phyloP scores from a whole-genome alignment of 2,888 invertebrate species.

The Rhagonycha fulva region DNA sequence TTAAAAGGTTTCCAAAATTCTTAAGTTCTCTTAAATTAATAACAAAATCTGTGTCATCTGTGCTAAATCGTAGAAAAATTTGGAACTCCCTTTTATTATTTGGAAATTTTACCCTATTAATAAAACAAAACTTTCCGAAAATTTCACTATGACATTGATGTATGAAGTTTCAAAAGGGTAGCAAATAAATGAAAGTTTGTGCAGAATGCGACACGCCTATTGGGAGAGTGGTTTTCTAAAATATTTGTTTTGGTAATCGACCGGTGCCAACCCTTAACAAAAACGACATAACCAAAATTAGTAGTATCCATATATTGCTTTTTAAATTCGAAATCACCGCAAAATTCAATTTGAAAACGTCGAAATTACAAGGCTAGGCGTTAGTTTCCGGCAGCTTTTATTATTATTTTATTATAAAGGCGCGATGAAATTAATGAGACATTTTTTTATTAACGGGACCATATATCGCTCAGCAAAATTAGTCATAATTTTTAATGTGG shows the following conservation, averaged over 20 bases:
- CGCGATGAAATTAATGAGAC: constrained; percentile 38
- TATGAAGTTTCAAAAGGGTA: constrained; percentile 30
- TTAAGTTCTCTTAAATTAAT: constrained; percentile 9
- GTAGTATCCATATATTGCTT: constrained; percentile 13
- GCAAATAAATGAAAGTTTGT: constrained; percentile 29
- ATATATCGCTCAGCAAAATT: constrained; percentile 37
- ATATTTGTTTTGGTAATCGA: constrained; percentile 29
- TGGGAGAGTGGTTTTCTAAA: constrained; percentile 16
- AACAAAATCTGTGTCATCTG: constrained; percentile 7
- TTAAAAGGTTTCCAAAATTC: constrained; percentile 8
- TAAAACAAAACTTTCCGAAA: background rate
- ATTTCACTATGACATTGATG: constrained; percentile 30
- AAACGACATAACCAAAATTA: constrained; percentile 14
- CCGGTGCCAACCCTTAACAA: constrained; percentile 24
- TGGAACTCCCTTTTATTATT: background rate
- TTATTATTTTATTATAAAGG: constrained; percentile 21
- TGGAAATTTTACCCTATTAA: background rate
- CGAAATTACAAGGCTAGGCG: constrained; percentile 28
- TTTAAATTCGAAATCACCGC: constrained; percentile 22
- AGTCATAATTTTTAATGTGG: constrained; percentile 29
- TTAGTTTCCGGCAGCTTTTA: constrained; percentile 27
- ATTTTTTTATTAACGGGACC: constrained; percentile 35
- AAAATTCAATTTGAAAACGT: constrained; percentile 22
- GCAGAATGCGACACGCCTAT: constrained; percentile 34
- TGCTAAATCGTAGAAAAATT: background rate